Evolutionary conservation across 2,113 vertebrate genomes (phyloP), one percentile per base, ranked within the genome.

Genomic region (Nycticebus coucang): DNA sequence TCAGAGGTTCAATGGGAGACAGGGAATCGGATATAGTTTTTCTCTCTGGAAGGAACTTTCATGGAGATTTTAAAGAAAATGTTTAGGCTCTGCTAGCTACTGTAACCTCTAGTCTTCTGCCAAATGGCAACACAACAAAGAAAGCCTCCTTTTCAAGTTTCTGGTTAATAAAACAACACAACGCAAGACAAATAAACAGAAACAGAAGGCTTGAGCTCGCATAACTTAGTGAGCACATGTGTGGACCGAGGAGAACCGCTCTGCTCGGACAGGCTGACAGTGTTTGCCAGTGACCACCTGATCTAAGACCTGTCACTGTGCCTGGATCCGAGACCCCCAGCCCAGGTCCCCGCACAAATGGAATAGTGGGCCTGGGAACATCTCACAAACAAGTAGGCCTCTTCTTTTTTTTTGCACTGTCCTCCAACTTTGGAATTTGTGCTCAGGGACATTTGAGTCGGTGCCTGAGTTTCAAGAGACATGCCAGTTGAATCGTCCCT

Each of bases 101-200:
- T 97, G 98, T 94, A 96, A 95, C 84, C 75, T 87, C 93, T 95
- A 94, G 98, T 57, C 60, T 96, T 75, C 91, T 69, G 97, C 97
- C 98, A 98, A 97, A 97, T 96, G 98, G 98, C 98, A 96, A 80
- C 24, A 94, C 97, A 98, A 91, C 97, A 96, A n/a, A 85, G 96
- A 95, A 77, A 93, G 94, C 93, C 24, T 95, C 94, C 95, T 97
- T 98, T 97, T 97, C 96, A 98, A 98, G 95, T 96, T 72, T 95
- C 97, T 98, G 95, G 68, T 96, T 77, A 77, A 97, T 97, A 98
- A 97, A 98, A 97, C 89, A 98, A 96, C 97, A 97, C 96, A 94
- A 68, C 0, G 0, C 89, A 97, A 97, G 98, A 97, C 97, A 98
- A 98, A 98, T 96, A 98, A 98, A 98, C 98, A 98, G 98, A 97